Percentiles rank a stretch among this genome's conserved stretches.
Conservation (phyloP, 2,797 vertebrate genomes). For the Galagoides demidoff region DNA sequence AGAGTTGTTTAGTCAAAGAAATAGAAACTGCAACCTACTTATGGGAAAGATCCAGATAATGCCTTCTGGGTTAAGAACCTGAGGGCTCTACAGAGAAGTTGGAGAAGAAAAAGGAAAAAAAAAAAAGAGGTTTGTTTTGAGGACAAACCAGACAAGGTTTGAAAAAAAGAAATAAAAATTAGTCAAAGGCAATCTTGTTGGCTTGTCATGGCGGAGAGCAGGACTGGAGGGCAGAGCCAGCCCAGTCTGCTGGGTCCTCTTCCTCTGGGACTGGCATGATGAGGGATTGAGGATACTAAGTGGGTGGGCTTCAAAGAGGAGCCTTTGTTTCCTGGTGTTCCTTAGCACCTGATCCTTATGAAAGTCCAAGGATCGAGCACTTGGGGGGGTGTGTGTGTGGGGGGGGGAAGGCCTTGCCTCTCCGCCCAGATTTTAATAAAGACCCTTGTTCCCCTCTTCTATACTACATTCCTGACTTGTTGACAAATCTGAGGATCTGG, state of each 20-base stretch:
- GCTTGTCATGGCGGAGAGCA: neutral
- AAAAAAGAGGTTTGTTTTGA: conserved; percentile 12
- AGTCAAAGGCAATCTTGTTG: neutral
- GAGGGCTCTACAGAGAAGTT: conserved; percentile 29
- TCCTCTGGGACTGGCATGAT: neutral
- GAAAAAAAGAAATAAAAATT: neutral
- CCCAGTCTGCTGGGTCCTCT: neutral
- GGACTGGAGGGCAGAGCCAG: neutral
- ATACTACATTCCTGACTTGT: no score
- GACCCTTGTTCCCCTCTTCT: no score
- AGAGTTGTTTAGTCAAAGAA: conserved; percentile 63
- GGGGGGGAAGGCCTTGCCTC: no score
- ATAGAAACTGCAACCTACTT: conserved; percentile 60
- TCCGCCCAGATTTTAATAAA: no score
- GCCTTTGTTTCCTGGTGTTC: neutral
- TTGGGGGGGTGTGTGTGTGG: neutral
- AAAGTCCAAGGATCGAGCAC: neutral
- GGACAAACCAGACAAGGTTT: neutral
- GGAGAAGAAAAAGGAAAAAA: neutral
- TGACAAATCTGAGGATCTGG: no score
- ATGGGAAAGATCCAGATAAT: conserved; percentile 55
- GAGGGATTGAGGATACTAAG: neutral
- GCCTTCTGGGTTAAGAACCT: conserved; percentile 27
- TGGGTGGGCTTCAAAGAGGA: neutral
- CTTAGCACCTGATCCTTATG: neutral